These are phyloP conservation scores for Zaprionus davidi DNA, from an alignment of 1,140 invertebrate genomes.

Conservation along the genomic window DNA sequence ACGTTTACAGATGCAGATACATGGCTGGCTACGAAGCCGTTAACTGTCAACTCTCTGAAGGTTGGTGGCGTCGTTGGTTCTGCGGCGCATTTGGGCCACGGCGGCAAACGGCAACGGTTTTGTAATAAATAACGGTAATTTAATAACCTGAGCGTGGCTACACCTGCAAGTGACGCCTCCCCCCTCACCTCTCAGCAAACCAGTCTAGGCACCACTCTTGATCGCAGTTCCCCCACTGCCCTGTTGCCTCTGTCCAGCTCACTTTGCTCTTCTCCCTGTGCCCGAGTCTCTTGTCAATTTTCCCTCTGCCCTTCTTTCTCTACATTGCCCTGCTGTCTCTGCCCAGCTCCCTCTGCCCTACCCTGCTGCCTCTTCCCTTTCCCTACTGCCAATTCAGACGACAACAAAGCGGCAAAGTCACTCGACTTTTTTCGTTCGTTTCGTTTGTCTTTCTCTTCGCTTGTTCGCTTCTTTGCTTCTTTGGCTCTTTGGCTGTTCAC, in stretches of 20 bases:
- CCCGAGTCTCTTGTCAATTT: neutral
- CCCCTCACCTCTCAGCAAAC: constrained; percentile 25
- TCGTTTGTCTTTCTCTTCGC: constrained; percentile 23
- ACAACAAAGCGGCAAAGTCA: constrained; percentile 61
- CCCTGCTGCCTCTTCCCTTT: neutral
- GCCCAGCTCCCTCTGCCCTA: too few species aligned
- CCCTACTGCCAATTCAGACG: constrained; percentile 36
- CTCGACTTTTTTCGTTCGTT: constrained; percentile 16
- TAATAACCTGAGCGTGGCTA: constrained; percentile 73
- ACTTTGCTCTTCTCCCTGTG: neutral
- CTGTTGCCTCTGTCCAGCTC: neutral
- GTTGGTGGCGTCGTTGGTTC: constrained; percentile 54
- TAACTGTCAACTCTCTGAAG: constrained; percentile 39
- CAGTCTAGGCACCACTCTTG: constrained; percentile 19
- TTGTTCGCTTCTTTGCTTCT: neutral
- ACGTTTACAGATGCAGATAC: constrained; percentile 20
- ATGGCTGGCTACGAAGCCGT: constrained; percentile 26
- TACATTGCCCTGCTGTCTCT: neutral
- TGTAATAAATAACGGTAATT: constrained; percentile 81
- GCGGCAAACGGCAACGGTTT: constrained; percentile 66
- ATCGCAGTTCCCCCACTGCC: neutral
- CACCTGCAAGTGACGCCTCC: constrained; percentile 48
- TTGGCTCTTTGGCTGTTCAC: neutral
- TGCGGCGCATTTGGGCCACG: constrained; percentile 70
- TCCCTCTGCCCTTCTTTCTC: too few species aligned